Base-by-base conservation (phyloP, 2,113 vertebrate species). In the Rissa tridactyla region DNA sequence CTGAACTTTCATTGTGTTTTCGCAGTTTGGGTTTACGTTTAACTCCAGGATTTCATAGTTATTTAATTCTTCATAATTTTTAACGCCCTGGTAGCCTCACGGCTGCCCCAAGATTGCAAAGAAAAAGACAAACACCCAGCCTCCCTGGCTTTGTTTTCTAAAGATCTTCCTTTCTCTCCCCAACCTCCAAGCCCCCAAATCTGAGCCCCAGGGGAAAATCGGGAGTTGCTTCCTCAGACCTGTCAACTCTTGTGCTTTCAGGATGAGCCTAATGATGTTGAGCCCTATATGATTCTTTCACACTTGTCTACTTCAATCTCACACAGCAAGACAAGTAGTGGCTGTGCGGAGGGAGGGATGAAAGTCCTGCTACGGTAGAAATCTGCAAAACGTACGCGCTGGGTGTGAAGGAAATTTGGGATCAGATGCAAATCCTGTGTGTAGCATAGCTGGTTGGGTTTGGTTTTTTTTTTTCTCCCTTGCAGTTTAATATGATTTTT, bases 281-380 rank as follows among this genome's bases (percentile, higher is more conserved):
- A 95, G 94, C 95, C 93, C 91, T 96, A 57, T 95, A 88, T 93
- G 96, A 96, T 97, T 96, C 97, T 96, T 98, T 98, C 97, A 98
- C 96, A 97, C 97, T 97, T 97, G 97, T 98, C 97, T 96, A 27
- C 96, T 98, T 86, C 92, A 71, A 95, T 98, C 95, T 97, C 82
- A 15, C 73, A 17, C 94, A 20, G 44, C 80, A 32, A 96, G 96
- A 95, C 86, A 49, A 95, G 95, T 23, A 13, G 84, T 79, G 95
- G 88, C 94, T 94, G 96, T 70, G 94, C 25, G 3, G 55, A 92
- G 95, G 92, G 94, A 95, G 79, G 86, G 91, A 95, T 89, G 92
- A 86, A 94, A 95, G 95, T 91, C 93, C 72, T 52, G 92, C 89
- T 5, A 42, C 0, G 8, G 49, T 57, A 47, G 64, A 88, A 83